Evolutionary conservation across 2,113 vertebrate species (phyloP).

Genomic region (Austrofundulus limnaeus): DNA sequence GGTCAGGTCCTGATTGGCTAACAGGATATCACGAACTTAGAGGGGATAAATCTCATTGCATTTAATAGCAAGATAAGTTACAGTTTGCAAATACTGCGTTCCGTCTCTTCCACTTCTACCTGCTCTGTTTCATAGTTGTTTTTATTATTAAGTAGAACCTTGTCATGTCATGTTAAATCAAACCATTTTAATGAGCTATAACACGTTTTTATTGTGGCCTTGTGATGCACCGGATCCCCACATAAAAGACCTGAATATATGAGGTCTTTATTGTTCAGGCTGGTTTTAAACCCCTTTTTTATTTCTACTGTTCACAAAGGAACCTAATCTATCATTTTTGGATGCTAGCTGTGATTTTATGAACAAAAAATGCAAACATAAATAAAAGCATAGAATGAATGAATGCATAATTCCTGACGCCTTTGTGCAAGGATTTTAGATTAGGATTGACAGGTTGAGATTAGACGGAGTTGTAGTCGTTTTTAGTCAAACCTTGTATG

Average conservation of each 20-base stretch:
- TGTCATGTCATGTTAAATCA: not conserved
- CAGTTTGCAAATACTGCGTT: not conserved
- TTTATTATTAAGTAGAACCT: slow-evolving; percentile 2
- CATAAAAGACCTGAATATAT: not conserved
- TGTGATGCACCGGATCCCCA: not conserved
- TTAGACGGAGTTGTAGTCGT: too few relatives aligned
- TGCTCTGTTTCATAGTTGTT: not conserved
- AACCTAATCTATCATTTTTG: not conserved
- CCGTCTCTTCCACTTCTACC: not conserved
- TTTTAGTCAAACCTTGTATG: too few relatives aligned
- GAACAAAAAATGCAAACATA: not conserved
- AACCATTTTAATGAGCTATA: not conserved
- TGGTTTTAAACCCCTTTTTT: not conserved
- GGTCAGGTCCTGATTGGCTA: not conserved
- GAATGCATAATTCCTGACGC: not conserved
- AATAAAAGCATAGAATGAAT: not conserved
- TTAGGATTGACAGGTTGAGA: not conserved
- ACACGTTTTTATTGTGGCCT: not conserved
- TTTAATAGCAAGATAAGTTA: not conserved
- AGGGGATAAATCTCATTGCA: not conserved
- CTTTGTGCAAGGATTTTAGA: not conserved
- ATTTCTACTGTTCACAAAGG: not conserved
- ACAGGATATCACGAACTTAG: slow-evolving; percentile 6
- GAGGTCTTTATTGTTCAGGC: not conserved
- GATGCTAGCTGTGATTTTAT: slow-evolving; percentile 8